Evolutionary conservation across 2,888 invertebrate genomes (phyloP), one percentile per base, ranked within the genome.

Genomic region (Apamea sordens): DNA sequence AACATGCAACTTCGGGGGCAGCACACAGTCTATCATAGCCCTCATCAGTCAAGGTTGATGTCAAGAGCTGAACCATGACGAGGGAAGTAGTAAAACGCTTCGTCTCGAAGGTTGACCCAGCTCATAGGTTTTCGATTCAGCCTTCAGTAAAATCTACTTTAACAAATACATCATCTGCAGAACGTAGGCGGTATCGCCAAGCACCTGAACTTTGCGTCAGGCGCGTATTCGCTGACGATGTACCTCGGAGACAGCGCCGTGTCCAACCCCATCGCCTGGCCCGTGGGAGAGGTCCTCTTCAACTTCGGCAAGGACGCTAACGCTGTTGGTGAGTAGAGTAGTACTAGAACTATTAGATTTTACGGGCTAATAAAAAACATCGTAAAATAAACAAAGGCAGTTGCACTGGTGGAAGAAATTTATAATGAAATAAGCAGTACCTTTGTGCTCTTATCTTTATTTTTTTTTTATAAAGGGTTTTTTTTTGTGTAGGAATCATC

Each of bases 221-320:
- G 99, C 61, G 94, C 97, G 68, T 99, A 99, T 96, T 97, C 98
- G 83, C 97, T 99, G 86, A 98, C 98, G 88, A 93, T 99, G 84
- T 98, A 99, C 88, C 97, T 99, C 76, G 99, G 99, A 8, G 99
- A 99, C 97, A 98, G 98, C 79, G 98, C 99, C 11, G 97, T 99
- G 82, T 98, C 98, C 88, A 99, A 99, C 95, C 98, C 99, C 24
- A 97, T 99, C 91, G 97, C 98, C 64, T 99, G 99, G 99, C 94
- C 97, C 65, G 93, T 99, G 73, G 99, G 98, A 64, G 98, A 98
- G 76, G 97, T 99, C 10, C 97, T 97, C 78, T 96, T 99, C 83
- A 98, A 97, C 94, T 98, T 99, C 93, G 97, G 97, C 56, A 96
- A 95, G 78, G 92, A 93, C 24, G 89, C 88, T 44, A 87, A 83